Conservation (phyloP, 2,888 invertebrate genomes). For the Caenorhabditis wallacei region DNA sequence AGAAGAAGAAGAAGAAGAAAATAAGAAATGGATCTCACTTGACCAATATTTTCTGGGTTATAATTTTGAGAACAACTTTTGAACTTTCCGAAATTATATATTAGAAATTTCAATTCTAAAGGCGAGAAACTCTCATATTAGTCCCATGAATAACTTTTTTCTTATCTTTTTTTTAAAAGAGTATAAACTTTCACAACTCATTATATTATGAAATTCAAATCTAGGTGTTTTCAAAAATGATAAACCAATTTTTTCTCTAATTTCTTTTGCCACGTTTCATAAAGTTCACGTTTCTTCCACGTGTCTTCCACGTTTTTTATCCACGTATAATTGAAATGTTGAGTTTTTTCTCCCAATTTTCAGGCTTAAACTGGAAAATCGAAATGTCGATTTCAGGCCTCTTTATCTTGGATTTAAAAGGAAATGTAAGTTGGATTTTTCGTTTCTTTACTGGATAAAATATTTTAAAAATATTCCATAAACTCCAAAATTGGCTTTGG, state of each 20-base stretch:
- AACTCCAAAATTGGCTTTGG: not conserved
- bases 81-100: too few relatives aligned
- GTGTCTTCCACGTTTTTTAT: not conserved
- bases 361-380: slow-evolving; percentile 22
- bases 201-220: too few relatives aligned
- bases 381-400: slow-evolving; percentile 96
- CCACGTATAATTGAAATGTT: too few relatives aligned
- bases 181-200: too few relatives aligned
- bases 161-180: too few relatives aligned
- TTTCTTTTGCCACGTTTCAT: not conserved
- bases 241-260: too few relatives aligned
- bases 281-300: slow-evolving; percentile 1
- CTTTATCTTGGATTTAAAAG: slow-evolving; percentile 96
- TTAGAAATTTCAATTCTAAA: too few relatives aligned
- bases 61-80: too few relatives aligned
- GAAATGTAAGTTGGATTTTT: slow-evolving; percentile 87
- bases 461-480: not conserved
- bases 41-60: too few relatives aligned
- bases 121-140: too few relatives aligned
- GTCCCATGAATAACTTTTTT: too few relatives aligned
- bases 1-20: not conserved
- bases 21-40: not conserved
- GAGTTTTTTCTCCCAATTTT: not conserved
- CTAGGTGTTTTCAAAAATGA: too few relatives aligned
- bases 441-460: not conserved